Evolutionary conservation across 2,113 vertebrate species (phyloP).

Genomic region (Tragelaphus strepsiceros): DNA sequence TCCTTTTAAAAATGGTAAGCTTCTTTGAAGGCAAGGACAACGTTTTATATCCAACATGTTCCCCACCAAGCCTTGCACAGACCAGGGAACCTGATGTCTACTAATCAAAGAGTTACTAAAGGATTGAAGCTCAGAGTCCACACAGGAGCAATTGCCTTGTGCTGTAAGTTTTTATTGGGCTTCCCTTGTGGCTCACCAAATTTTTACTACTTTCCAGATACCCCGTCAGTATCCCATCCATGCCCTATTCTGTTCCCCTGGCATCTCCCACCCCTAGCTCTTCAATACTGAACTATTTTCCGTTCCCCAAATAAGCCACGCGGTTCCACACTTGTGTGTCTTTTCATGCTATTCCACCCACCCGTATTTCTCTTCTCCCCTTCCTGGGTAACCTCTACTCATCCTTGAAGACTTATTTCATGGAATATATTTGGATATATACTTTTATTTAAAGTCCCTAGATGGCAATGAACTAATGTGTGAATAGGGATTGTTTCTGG

Average conservation of each 20-base stretch:
- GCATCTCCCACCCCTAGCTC: neutral
- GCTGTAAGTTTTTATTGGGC: neutral
- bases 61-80: neutral
- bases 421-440: neutral
- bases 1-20: neutral
- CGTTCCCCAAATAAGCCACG: neutral
- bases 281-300: neutral
- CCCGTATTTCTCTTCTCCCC: neutral
- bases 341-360: neutral
- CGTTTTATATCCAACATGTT: neutral
- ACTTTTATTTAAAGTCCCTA: neutral
- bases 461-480: neutral
- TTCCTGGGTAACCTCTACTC: neutral
- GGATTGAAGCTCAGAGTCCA: neutral
- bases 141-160: neutral
- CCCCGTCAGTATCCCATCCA: neutral
- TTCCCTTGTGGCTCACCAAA: neutral
- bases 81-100: neutral
- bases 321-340: neutral
- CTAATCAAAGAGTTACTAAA: neutral
- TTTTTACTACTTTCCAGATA: neutral
- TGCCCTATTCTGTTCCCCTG: neutral
- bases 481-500: conserved; percentile 1
- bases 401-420: neutral
- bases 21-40: neutral